Base-by-base conservation (phyloP, 2,888 invertebrate species). In the Perdita meconis region DNA sequence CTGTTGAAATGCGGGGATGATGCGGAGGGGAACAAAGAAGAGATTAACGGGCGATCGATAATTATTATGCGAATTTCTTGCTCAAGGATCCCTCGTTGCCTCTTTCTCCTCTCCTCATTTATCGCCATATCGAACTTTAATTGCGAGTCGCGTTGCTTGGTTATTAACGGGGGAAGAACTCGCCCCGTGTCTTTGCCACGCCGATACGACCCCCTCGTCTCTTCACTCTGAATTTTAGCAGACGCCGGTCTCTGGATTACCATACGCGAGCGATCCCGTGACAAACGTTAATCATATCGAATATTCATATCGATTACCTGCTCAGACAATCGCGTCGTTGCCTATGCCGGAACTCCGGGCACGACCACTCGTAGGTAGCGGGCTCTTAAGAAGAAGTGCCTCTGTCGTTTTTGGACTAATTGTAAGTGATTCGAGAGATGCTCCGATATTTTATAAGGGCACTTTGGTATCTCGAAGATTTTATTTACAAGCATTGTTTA, bases 21-120 rank as follows among this genome's bases (percentile, higher is more conserved):
- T 16, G 50, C 66, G 61, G 38, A 66, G 70, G 79, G 84, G 82
- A 87, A 87, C 88, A 86, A 87, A 89, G 88, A 85, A 83, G 83
- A 83, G 87, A 90, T 89, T 88, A 85, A 77, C 83, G 73, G 70
- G 72, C 80, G 87, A 84, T 87, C 86, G 86, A 87, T 87, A 87
- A 89, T 87, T 87, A 88, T 85, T 85, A 85, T 82, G 81, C 80
- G 81, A 82, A 82, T 82, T 84, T 80, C 82, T 84, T 82, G 81
- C 76, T 71, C 69, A 72, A n/a, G 61, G 71, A 47, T 63, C 59
- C 56, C 59, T 57, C 64, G 56, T n/a, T n/a, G 5, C 59, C 55
- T 19, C 22, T 47, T 26, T 8, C 42, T 16, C 24, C 22, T 16
- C 47, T 47, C 30, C 66, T 61, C 66, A 59, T 71, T 72, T 76